These are phyloP conservation scores for Hylyphantes graminicola DNA, from an alignment of 1,140 invertebrate species.

Conservation along the genomic window DNA sequence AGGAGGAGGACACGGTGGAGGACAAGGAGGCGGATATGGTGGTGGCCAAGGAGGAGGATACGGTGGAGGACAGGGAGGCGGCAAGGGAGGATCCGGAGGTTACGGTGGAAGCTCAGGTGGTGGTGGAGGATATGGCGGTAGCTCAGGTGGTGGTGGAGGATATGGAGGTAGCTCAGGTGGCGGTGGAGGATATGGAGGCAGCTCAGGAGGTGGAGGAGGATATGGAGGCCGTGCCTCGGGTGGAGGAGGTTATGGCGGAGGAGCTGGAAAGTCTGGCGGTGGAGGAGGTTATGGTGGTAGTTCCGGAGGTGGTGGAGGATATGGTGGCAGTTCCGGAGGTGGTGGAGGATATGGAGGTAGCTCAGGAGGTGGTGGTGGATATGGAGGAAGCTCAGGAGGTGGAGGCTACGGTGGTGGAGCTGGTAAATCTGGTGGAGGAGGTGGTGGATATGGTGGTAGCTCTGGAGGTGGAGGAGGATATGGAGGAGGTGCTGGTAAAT, in stretches of 20 bases:
- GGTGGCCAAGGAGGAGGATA: slow-evolving; percentile 23
- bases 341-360: slow-evolving; percentile 10
- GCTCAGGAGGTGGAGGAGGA: background rate
- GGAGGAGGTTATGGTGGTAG: slow-evolving; percentile 33
- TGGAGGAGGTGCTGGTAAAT: slow-evolving; percentile 2
- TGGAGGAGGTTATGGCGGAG: slow-evolving; percentile 1
- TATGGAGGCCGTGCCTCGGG: background rate
- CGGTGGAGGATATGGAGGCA: slow-evolving; percentile 1
- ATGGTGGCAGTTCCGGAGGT: slow-evolving; percentile 15
- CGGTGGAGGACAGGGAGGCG: slow-evolving; percentile 28
- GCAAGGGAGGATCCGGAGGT: no score
- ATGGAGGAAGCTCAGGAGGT: slow-evolving; percentile 2
- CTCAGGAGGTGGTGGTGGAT: background rate
- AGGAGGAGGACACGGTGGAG: slow-evolving; percentile 10
- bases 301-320: slow-evolving; percentile 33
- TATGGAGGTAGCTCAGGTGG: slow-evolving; percentile 33
- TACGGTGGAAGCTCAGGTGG: background rate
- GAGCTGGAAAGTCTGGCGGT: background rate
- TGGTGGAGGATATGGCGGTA: slow-evolving; percentile 24
- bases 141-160: slow-evolving; percentile 9
- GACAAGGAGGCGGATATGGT: background rate
- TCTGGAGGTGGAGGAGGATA: slow-evolving; percentile 34
- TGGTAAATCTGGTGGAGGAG: slow-evolving; percentile 1
- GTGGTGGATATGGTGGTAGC: slow-evolving; percentile 15
- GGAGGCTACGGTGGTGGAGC: slow-evolving; percentile 21